phyloP scores from a whole-genome alignment of 2,797 vertebrate genomes.

The Mormyrops attenuatus region DNA sequence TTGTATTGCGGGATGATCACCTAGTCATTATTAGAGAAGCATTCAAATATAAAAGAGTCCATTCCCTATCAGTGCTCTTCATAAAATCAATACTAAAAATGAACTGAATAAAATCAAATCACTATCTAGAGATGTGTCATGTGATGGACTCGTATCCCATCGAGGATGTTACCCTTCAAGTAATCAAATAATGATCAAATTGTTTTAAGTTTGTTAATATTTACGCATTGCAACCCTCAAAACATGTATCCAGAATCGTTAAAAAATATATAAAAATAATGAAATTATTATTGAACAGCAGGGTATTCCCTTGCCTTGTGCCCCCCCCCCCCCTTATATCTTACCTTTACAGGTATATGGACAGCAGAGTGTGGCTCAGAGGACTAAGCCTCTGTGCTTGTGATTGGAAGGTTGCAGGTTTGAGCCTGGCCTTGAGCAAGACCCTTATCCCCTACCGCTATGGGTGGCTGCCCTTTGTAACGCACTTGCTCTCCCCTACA shows the following conservation, averaged over 20 bases:
- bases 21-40: not conserved
- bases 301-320: not conserved
- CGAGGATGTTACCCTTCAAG: not conserved
- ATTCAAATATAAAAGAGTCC: not conserved
- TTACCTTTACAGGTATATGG: too few relatives aligned
- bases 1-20: not conserved
- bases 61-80: not conserved
- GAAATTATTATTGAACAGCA: not conserved
- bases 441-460: too few relatives aligned
- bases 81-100: conserved; percentile 7
- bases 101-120: not conserved
- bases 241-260: not conserved
- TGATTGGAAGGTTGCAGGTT: too few relatives aligned
- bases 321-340: too few relatives aligned
- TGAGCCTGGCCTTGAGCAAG: too few relatives aligned
- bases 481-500: too few relatives aligned
- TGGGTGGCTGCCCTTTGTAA: too few relatives aligned
- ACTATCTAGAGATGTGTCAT: not conserved
- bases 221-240: not conserved
- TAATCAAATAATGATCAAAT: not conserved
- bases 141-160: not conserved
- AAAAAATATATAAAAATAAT: too few relatives aligned
- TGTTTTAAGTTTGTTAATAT: not conserved
- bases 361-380: too few relatives aligned
- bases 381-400: too few relatives aligned